Evolutionary conservation across 2,113 vertebrate genomes (phyloP).

Genomic region (Dipodomys ordii): DNA sequence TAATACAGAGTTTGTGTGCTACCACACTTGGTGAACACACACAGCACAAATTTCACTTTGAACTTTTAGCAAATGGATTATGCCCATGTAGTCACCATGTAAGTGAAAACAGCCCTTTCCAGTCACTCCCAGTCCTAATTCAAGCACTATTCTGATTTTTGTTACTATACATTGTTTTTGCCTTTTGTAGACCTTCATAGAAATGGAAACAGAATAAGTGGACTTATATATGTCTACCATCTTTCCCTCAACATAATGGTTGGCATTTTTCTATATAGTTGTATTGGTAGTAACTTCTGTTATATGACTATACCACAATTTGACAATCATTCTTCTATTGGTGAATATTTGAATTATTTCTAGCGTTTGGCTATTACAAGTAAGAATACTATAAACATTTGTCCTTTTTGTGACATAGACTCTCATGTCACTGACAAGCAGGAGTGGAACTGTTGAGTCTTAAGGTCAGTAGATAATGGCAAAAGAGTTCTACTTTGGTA

Average conservation of each 20-base stretch:
- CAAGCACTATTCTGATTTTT: not conserved
- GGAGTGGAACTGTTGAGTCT: constrained; percentile 17
- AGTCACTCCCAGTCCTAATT: not conserved
- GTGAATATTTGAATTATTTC: constrained; percentile 31
- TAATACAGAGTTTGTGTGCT: too few species aligned
- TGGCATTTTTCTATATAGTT: not conserved
- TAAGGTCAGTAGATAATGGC: not conserved
- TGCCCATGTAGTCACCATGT: not conserved
- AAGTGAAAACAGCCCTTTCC: not conserved
- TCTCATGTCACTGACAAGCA: constrained; percentile 38
- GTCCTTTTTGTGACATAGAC: constrained; percentile 39
- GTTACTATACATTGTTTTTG: not conserved
- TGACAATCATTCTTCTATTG: constrained; percentile 13
- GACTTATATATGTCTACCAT: not conserved
- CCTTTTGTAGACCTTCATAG: constrained; percentile 37
- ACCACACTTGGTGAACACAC: not conserved
- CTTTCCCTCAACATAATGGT: constrained; percentile 6
- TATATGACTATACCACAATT: not conserved
- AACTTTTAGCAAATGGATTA: constrained; percentile 43
- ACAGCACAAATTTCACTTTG: not conserved
- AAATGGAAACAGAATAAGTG: not conserved
- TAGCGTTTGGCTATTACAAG: constrained; percentile 48
- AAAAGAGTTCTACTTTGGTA: constrained; percentile 26
- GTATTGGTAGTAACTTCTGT: not conserved
- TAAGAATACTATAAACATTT: constrained; percentile 6